Base-by-base conservation (phyloP, 2,888 invertebrate genomes). In the Cataglyphis altisquamis region DNA sequence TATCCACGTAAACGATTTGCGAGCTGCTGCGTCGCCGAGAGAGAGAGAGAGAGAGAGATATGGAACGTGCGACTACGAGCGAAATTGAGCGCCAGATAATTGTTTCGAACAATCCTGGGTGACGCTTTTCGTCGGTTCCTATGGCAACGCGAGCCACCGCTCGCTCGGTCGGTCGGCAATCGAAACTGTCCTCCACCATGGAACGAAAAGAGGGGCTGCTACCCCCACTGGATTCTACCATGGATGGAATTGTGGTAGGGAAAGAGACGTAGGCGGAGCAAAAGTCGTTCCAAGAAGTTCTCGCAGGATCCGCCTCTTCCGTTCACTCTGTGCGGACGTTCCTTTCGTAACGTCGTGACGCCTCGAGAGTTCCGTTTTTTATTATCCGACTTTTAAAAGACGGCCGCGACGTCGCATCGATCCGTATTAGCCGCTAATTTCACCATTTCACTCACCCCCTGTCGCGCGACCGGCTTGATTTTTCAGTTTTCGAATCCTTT, bases 11-110 rank as follows among this genome's bases (percentile, higher is more conserved):
- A 93, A 92, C 92, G 92, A 92, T 94, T 92, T 93, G 91, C 90
- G 85, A 87, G 84, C 63, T 72, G 75, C 48, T 81, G 86, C 78
- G 75, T 36, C 70, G 83, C 83, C 82, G 75, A 41, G 72, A 83
- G 52, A 36, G n/a, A 39, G 25, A 55, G 75, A 68, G 9, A 63
- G 41, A 87, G 86, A 87, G 60, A 73, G 32, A 67, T 63, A 74
- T 41, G 57, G 41, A 80, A 45, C 57, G 80, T 80, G 64, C 60
- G 83, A 84, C 92, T 91, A 89, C 91, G 93, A 94, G 93, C 92
- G 92, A 92, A 94, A 94, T 94, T 93, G 94, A 94, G 93, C 93
- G 92, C 89, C 91, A 91, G 94, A 94, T 94, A 94, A 94, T 94
- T 94, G 94, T 94, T 94, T 94, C 93, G 93, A 94, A 94, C 94